Evolutionary conservation across 2,113 vertebrate genomes (phyloP).

Genomic region (Scophthalmus maximus): DNA sequence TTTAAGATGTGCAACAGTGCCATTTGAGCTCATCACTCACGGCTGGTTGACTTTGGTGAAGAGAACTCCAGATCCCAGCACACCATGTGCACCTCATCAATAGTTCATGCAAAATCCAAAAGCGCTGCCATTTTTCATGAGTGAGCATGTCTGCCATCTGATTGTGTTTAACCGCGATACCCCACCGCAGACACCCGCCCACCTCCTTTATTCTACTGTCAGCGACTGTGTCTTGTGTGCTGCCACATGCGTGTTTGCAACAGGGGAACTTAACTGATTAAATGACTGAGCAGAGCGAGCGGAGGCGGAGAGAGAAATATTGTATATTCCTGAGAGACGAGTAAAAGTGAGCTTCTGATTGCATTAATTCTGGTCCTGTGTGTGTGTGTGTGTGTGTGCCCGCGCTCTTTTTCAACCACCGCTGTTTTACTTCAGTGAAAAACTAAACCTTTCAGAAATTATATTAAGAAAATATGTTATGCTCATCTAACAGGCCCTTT

Average conservation of each 20-base stretch:
- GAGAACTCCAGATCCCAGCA: slow-evolving; percentile 45
- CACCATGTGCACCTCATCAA: slow-evolving; percentile 75
- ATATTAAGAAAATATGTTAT: neutral
- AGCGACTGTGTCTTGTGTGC: slow-evolving; percentile 49
- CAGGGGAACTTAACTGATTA: slow-evolving; percentile 33
- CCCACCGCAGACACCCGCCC: neutral
- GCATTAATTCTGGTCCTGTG: slow-evolving; percentile 2
- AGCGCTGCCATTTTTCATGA: slow-evolving; percentile 63
- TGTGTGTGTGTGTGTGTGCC: neutral
- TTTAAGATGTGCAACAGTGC: slow-evolving; percentile 63
- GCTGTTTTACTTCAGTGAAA: neutral
- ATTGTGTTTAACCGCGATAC: slow-evolving; percentile 60
- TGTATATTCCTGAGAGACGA: slow-evolving; percentile 21
- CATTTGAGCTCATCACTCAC: slow-evolving; percentile 71
- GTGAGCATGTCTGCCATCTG: slow-evolving; percentile 70
- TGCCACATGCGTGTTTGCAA: too few relatives aligned
- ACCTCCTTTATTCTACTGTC: slow-evolving; percentile 20
- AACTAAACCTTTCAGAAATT: slow-evolving; percentile 1
- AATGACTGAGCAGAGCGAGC: slow-evolving; percentile 25
- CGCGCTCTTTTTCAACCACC: neutral
- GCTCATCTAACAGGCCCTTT: slow-evolving; percentile 22
- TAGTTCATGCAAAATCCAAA: slow-evolving; percentile 59
- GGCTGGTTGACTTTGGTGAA: slow-evolving; percentile 57
- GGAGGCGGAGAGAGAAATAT: slow-evolving; percentile 3
- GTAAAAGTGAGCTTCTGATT: slow-evolving; percentile 15